Evolutionary conservation across 1,140 invertebrate genomes (phyloP), one percentile per base, ranked within the genome.

Genomic region (honey bee (Apis mellifera)): DNA sequence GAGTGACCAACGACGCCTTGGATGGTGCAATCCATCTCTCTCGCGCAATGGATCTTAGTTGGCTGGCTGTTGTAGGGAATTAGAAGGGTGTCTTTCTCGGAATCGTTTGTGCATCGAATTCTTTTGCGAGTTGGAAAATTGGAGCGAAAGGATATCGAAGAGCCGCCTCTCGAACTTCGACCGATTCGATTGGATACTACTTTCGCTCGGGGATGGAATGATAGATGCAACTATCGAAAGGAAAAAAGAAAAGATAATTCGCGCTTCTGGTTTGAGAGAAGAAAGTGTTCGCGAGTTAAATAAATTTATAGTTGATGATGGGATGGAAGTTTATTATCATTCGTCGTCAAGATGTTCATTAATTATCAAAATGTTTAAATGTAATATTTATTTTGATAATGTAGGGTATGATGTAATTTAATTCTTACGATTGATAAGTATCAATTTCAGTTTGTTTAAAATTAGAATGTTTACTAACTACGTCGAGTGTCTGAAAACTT

Each of bases 251-350:
- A 23, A 17, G 59, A 57, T 32, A 80, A 42, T 21, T 12, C 32
- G 13, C 32, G 72, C n/a, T 17, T 60, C 55, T 66, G 9, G 11
- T 9, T 17, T 19, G 42, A 60, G 21, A 64, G 48, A 86, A 75
- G 84, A 86, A 86, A 86, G 84, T 86, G 42, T 73, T 54, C 12
- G 19, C 54, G 23, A 12, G 26, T 55, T 42, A 7, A 42, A 42
- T 42, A 42, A 0, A 42, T 42, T 42, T 32, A 32, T 32, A 0
- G 32, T 1, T 26, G 26, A 1, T 32, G 2, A 32, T 32, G 32
- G 32, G 32, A 32, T 32, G 2, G 32, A 32, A 32, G 32, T 32
- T 0, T 32, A 32, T 32, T 32, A 32, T n/a, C n/a, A n/a, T 32
- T 32, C 32, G 32, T 3, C 32, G 32, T n/a, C 2, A 32, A 32